Conservation (phyloP, 1,140 invertebrate species). For the Riptortus pedestris region DNA sequence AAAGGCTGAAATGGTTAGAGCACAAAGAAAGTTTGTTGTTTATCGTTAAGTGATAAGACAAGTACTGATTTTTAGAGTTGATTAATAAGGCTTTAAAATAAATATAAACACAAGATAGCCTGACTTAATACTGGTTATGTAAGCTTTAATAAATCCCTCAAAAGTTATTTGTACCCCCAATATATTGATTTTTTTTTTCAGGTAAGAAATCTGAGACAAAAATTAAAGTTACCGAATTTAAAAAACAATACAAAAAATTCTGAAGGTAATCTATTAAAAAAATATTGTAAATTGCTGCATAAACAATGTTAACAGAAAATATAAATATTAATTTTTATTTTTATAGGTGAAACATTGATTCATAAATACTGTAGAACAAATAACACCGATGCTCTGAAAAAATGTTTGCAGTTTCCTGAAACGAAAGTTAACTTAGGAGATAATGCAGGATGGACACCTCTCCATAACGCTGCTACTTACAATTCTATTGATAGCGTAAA, state of each 20-base stretch:
- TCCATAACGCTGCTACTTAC: neutral
- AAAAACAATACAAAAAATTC: neutral
- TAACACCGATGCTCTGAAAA: neutral
- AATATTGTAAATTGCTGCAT: neutral
- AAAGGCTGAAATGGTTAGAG: too few species aligned
- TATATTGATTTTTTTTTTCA: too few species aligned
- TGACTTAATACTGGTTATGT: too few species aligned
- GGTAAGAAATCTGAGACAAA: too few species aligned
- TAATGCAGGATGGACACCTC: conserved; percentile 5
- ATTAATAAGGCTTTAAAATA: too few species aligned
- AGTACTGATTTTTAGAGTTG: too few species aligned
- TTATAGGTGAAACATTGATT: neutral
- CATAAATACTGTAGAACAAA: conserved; percentile 7
- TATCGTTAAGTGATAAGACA: too few species aligned
- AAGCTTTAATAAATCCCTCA: too few species aligned
- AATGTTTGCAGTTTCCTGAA: neutral
- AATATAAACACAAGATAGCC: too few species aligned
- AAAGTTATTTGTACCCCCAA: too few species aligned
- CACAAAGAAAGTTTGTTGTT: too few species aligned
- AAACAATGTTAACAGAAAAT: neutral
- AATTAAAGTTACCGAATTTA: neutral
- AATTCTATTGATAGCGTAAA: conserved; percentile 4
- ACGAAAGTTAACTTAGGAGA: neutral
- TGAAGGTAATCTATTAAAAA: neutral
- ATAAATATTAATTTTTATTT: neutral